phyloP scores from a whole-genome alignment of 2,888 invertebrate species.

The Spicauda simplicius region DNA sequence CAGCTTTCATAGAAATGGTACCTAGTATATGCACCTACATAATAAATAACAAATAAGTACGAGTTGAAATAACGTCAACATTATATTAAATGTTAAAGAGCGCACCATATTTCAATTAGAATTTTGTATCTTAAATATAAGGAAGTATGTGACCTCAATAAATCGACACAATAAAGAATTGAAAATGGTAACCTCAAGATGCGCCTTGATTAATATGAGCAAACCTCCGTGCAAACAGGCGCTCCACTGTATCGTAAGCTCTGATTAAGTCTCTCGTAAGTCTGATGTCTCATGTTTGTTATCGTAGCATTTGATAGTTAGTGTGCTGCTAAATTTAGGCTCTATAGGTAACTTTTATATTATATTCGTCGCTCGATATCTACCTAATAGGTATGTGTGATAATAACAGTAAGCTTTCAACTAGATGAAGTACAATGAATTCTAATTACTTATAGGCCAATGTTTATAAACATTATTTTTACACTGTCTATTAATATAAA shows the following conservation, averaged over 20 bases:
- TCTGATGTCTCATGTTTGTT: conserved; percentile 53
- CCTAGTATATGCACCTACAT: conserved; percentile 27
- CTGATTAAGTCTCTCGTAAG: conserved; percentile 44
- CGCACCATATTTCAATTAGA: conserved; percentile 41
- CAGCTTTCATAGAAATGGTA: conserved; percentile 41
- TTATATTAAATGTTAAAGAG: conserved; percentile 37
- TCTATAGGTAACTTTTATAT: conserved; percentile 73
- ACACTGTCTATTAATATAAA: conserved; percentile 78
- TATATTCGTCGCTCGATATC: conserved; percentile 69
- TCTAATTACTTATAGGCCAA: conserved; percentile 77
- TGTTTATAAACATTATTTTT: conserved; percentile 83
- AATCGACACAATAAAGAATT: conserved; percentile 21
- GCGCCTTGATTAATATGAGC: conserved; percentile 40
- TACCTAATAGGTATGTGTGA: conserved; percentile 81
- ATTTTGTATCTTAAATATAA: conserved; percentile 33
- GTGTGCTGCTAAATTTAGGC: conserved; percentile 56
- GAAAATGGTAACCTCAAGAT: conserved; percentile 29
- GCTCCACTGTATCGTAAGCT: conserved; percentile 47
- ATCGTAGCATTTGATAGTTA: conserved; percentile 44
- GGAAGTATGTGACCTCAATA: conserved; percentile 27
- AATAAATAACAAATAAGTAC: conserved; percentile 22
- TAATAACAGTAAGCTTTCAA: conserved; percentile 83
- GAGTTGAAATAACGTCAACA: conserved; percentile 2
- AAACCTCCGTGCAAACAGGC: conserved; percentile 46
- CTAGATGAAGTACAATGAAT: conserved; percentile 81